A percentile compares a stretch with the other conserved stretches of the same genome.
phyloP scores from a whole-genome alignment of 2,797 vertebrate species.

The Pangasius sanitwongsei region DNA sequence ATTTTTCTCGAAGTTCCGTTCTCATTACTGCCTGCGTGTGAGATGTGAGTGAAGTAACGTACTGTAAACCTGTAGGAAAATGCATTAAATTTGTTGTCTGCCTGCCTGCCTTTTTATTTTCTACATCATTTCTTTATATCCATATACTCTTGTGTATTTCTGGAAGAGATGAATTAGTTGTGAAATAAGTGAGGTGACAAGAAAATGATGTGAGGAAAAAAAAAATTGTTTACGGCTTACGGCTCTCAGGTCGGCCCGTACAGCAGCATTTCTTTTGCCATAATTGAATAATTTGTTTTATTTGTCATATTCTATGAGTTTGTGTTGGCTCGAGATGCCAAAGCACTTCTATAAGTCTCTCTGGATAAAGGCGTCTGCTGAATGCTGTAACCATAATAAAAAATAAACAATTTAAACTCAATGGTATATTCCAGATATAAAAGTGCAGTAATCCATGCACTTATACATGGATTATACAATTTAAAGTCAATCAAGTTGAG shows the following conservation, averaged over 20 bases:
- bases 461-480: no score
- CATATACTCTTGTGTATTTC: background rate
- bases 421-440: background rate
- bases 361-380: no score
- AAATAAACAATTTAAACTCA: background rate
- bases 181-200: background rate
- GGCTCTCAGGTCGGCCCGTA: no score
- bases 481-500: background rate
- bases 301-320: no score
- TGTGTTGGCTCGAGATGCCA: no score
- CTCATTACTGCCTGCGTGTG: background rate
- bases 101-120: background rate
- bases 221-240: no score
- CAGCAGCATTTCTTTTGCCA: no score
- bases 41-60: background rate
- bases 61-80: background rate
- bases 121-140: background rate
- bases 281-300: no score
- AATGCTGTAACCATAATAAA: background rate
- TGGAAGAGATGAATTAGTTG: background rate
- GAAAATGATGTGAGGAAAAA: background rate
- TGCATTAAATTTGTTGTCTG: background rate
- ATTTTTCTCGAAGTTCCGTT: background rate
- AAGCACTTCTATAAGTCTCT: no score
- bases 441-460: background rate